These are phyloP conservation scores for Gymnobelideus leadbeateri DNA, from an alignment of 2,113 vertebrate species.

Conservation along the genomic window DNA sequence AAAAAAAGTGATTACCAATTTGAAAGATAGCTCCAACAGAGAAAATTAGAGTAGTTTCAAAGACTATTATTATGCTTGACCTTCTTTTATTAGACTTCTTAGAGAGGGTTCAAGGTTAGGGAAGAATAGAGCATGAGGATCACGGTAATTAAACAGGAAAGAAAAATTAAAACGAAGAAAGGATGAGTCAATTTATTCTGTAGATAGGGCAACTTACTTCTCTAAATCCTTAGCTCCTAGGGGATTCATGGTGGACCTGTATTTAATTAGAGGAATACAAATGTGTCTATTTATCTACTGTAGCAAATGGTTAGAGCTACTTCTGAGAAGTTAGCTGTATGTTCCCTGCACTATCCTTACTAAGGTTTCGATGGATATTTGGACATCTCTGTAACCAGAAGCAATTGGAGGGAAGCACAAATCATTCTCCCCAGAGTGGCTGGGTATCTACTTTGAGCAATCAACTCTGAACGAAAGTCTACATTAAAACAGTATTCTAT, in stretches of 20 bases:
- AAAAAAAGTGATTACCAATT: conserved; percentile 2
- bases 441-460: not conserved
- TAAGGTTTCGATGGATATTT: not conserved
- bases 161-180: too few species aligned
- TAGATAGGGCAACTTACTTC: too few species aligned
- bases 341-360: not conserved
- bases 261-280: not conserved
- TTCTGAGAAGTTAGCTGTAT: conserved; percentile 20
- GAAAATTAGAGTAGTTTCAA: conserved; percentile 14
- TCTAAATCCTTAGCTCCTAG: not conserved
- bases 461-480: not conserved
- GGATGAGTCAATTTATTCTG: too few species aligned
- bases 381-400: not conserved
- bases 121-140: not conserved
- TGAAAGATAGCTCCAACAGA: not conserved
- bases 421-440: not conserved
- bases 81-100: not conserved
- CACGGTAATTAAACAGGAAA: not conserved
- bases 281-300: not conserved
- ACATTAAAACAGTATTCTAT: conserved; percentile 14
- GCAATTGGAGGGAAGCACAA: not conserved
- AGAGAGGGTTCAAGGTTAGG: not conserved
- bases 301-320: not conserved
- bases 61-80: not conserved
- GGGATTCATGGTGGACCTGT: not conserved